A percentile compares a stretch with the other conserved stretches of the same genome.
Conservation (phyloP, 1,140 invertebrate species). For the Heterodera schachtii region DNA sequence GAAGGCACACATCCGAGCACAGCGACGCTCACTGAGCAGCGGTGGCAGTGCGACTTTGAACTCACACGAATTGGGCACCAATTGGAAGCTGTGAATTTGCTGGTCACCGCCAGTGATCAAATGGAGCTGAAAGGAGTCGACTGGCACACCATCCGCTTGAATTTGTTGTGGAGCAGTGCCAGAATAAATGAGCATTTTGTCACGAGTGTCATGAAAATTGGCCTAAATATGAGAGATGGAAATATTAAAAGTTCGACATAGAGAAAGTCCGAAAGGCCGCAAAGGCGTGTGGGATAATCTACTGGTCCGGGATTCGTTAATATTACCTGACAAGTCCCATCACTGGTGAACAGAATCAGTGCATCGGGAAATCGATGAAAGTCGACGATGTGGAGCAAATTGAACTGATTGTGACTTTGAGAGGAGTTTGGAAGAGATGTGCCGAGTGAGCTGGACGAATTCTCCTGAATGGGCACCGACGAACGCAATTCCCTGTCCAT, state of each 20-base stretch:
- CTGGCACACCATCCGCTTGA: neutral
- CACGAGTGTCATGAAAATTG: conserved; percentile 21
- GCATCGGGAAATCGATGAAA: conserved; percentile 43
- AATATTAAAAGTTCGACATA: neutral
- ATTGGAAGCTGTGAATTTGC: conserved; percentile 2
- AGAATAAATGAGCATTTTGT: conserved; percentile 23
- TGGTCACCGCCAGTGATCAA: conserved; percentile 1
- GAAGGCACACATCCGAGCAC: neutral
- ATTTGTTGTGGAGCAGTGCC: neutral
- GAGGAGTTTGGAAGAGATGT: neutral
- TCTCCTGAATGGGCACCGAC: conserved; percentile 23
- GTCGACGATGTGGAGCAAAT: conserved; percentile 32
- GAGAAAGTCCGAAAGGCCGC: too few relatives aligned
- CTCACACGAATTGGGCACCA: neutral
- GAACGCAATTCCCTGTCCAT: conserved; percentile 45
- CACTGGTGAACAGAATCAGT: conserved; percentile 38
- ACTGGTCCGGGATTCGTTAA: neutral
- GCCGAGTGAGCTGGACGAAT: conserved; percentile 9
- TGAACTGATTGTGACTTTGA: too few relatives aligned
- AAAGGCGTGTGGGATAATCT: neutral
- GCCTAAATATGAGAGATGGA: conserved; percentile 17
- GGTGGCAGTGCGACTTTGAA: neutral
- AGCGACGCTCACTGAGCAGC: neutral
- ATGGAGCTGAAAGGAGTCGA: conserved; percentile 6
- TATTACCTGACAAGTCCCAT: conserved; percentile 44